phyloP scores from a whole-genome alignment of 2,888 invertebrate species.

The Romanomermis culicivorax region DNA sequence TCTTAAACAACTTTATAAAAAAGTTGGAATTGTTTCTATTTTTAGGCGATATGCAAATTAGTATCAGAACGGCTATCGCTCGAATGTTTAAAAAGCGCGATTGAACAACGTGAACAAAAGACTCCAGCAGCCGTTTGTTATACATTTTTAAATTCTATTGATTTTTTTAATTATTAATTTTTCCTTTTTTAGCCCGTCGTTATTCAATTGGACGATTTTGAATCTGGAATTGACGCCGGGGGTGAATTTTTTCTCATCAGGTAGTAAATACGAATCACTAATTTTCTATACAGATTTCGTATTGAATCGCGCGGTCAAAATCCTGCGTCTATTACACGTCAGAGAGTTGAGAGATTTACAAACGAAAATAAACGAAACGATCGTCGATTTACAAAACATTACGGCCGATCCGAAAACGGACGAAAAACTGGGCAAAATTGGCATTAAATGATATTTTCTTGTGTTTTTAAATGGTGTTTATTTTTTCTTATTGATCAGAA shows the following conservation, averaged over 20 bases:
- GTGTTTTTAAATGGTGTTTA: not conserved
- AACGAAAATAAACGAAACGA: constrained; percentile 74
- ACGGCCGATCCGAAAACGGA: constrained; percentile 95
- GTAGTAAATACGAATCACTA: not conserved
- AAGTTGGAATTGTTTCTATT: no score
- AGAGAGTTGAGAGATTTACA: constrained; percentile 65
- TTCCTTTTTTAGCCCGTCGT: constrained; percentile 36
- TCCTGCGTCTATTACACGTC: constrained; percentile 56
- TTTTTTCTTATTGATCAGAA: no score
- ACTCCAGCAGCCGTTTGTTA: no score
- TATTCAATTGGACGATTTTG: constrained; percentile 36
- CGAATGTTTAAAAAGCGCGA: no score
- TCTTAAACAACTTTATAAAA: no score
- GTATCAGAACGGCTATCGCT: no score
- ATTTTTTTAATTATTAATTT: no score
- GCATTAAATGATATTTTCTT: constrained; percentile 29
- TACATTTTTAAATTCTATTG: no score
- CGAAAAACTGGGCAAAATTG: constrained; percentile 75
- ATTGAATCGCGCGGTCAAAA: constrained; percentile 50
- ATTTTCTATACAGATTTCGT: constrained; percentile 32
- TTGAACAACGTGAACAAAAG: no score
- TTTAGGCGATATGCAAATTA: no score
- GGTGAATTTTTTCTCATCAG: constrained; percentile 28
- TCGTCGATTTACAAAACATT: constrained; percentile 69
- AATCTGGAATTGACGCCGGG: constrained; percentile 44